phyloP scores from a whole-genome alignment of 1,140 invertebrate species.

The Drosophila carrolli region DNA sequence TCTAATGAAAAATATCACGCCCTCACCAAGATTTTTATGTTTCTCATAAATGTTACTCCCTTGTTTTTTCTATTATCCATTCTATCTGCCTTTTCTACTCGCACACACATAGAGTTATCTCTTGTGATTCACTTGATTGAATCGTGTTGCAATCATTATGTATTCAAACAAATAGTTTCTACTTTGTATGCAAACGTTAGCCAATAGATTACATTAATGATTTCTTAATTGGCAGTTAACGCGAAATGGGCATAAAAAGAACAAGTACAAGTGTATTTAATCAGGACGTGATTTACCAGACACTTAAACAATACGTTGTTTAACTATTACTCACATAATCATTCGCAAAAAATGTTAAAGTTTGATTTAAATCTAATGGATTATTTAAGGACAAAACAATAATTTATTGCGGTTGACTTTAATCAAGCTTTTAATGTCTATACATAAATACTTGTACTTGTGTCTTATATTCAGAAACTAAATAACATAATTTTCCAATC shows the following conservation, averaged over 20 bases:
- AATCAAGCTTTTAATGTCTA: too few species aligned
- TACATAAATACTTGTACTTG: too few species aligned
- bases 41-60: slow-evolving; percentile 1
- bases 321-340: neutral
- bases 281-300: neutral
- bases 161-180: slow-evolving; percentile 20
- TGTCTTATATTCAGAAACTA: neutral
- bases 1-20: neutral
- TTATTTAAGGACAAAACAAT: too few species aligned
- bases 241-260: neutral
- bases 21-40: neutral
- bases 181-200: slow-evolving; percentile 27
- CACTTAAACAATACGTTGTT: neutral
- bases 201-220: slow-evolving; percentile 25
- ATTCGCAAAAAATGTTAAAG: neutral
- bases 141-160: slow-evolving; percentile 26
- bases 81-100: neutral
- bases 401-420: too few species aligned
- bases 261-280: neutral
- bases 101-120: neutral
- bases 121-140: slow-evolving; percentile 9
- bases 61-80: neutral
- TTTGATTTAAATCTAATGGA: too few species aligned
- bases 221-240: slow-evolving; percentile 20
- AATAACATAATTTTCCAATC: too few species aligned